Conservation (phyloP, 1,140 invertebrate species). For the Magallana ariakensis region DNA sequence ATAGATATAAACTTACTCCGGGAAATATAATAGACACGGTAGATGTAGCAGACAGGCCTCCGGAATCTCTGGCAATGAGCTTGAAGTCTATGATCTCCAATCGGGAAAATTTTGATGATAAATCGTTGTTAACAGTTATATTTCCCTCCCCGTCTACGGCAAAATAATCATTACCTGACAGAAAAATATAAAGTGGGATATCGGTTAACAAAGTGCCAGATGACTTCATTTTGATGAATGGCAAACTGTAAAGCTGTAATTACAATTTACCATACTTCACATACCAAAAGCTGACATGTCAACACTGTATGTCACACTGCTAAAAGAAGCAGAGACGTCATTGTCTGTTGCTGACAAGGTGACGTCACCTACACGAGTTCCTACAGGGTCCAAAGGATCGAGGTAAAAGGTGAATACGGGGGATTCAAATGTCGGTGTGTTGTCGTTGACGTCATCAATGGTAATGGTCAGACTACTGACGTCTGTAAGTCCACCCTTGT, state of each 20-base stretch:
- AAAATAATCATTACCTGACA: constrained; percentile 39
- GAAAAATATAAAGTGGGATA: not conserved
- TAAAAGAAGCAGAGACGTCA: constrained; percentile 33
- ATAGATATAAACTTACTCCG: not conserved
- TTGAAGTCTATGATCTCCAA: constrained; percentile 18
- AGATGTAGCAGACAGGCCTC: not conserved
- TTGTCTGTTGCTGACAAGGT: constrained; percentile 26
- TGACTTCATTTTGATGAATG: too few species aligned
- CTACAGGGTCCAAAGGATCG: constrained; percentile 27
- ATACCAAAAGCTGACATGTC: constrained; percentile 38
- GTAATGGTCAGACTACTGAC: constrained; percentile 53
- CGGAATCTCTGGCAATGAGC: not conserved
- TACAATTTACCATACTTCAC: not conserved
- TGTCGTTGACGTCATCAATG: constrained; percentile 50
- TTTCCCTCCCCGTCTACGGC: constrained; percentile 33
- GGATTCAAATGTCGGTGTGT: constrained; percentile 18
- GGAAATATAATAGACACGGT: constrained; percentile 9
- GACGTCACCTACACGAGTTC: constrained; percentile 20
- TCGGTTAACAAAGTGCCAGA: not conserved
- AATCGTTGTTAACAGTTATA: constrained; percentile 29
- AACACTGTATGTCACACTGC: not conserved
- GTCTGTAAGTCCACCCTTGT: constrained; percentile 31
- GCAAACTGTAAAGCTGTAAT: not conserved
- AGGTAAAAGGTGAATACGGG: constrained; percentile 28
- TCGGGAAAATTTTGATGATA: constrained; percentile 22